Base-by-base conservation (phyloP, 2,797 vertebrate species). In the Sciurus vulgaris region DNA sequence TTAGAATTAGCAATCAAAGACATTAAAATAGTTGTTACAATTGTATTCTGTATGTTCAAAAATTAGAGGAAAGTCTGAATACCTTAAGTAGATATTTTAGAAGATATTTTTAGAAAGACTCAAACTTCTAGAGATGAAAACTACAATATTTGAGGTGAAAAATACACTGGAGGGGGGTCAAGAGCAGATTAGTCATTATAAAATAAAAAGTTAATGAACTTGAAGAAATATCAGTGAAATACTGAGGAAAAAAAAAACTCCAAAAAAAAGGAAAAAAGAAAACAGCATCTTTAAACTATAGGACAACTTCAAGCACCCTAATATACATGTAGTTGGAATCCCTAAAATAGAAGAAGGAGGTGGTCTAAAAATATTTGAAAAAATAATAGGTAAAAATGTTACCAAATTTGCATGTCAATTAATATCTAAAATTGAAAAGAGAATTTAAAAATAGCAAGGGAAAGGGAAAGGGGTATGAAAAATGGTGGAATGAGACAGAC, bases 151-250 rank as follows among this genome's bases (percentile, higher is more conserved):
- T 81, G 18, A 87, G 49, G 74, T 86, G 10, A 70, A 93, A 86
- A 91, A 81, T 63, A 82, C n/a, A 76, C 51, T 83, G 26, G 47
- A 87, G 18, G 18, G 5, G 13, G 13, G 59, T 84, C 56, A 88
- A 88, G 2, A 14, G 44, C 12, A 83, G 61, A 49, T 65, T 94
- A 77, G 17, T 13, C 12, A 90, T 77, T 74, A 56, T 3, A 78
- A 33, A 82, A 85, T 41, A 91, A 94, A 78, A 82, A 12, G 63
- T 83, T 61, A 94, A 20, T 92, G 24, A 85, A 85, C n/a, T 59
- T 74, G 24, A 92, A 94, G 41, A 81, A 38, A 59, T 35, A 91
- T 35, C 30, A 82, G 38, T 76, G 61, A 76, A 94, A 85, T 12
- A 84, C 18, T 35, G 6, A 70, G 38, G 49, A 35, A 11, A 61